These are phyloP conservation scores for Melanotus villosus DNA, from an alignment of 2,888 invertebrate species.

Conservation along the genomic window DNA sequence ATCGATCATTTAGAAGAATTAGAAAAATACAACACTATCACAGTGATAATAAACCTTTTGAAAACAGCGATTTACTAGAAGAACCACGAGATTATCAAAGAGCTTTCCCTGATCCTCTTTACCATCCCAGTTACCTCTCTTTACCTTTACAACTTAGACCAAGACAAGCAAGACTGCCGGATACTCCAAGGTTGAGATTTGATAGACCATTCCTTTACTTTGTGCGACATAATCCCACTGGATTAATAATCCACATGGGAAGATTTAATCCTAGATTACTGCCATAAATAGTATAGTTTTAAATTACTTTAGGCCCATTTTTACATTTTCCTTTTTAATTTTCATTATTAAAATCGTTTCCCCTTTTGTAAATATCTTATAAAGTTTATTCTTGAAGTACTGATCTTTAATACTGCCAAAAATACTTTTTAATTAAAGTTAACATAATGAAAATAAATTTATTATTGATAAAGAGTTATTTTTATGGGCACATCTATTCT, in stretches of 20 bases:
- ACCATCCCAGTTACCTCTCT: constrained; percentile 70
- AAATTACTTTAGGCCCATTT: background rate
- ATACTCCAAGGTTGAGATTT: constrained; percentile 82
- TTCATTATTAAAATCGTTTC: background rate
- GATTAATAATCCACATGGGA: constrained; percentile 90
- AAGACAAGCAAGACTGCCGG: constrained; percentile 79
- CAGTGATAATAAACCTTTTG: constrained; percentile 51
- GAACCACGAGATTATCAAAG: constrained; percentile 77
- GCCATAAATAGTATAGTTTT: constrained; percentile 70
- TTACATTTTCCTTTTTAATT: background rate
- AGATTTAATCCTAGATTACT: constrained; percentile 88
- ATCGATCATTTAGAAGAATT: constrained; percentile 58
- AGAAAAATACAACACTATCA: constrained; percentile 59
- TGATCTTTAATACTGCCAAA: constrained; percentile 36
- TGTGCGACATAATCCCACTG: constrained; percentile 92
- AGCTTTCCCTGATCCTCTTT: constrained; percentile 78
- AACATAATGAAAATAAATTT: background rate
- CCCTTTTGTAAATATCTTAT: constrained; percentile 30
- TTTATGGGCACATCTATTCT: constrained; percentile 6
- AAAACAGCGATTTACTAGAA: constrained; percentile 58
- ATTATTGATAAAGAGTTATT: constrained; percentile 7
- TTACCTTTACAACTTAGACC: constrained; percentile 80
- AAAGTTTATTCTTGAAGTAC: constrained; percentile 17
- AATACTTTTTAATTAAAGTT: constrained; percentile 10
- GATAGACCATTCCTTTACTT: constrained; percentile 92